Evolutionary conservation across 2,888 invertebrate genomes (phyloP), one percentile per base, ranked within the genome.

Genomic region (Xiphydria camelus): DNA sequence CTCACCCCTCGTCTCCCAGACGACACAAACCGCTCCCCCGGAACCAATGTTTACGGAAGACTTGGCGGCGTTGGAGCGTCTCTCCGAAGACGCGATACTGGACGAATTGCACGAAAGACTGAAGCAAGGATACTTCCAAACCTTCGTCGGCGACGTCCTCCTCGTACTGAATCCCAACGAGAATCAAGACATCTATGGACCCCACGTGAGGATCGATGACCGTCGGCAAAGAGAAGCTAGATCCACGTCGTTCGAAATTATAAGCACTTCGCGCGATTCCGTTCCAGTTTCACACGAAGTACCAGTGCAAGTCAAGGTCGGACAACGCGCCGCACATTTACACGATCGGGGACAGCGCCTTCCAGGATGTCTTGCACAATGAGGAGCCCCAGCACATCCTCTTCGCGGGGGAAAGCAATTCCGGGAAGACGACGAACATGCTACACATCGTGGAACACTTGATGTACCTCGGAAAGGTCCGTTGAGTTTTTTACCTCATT

Each of bases 271-370:
- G n/a, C n/a, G n/a, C n/a, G n/a, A n/a, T n/a, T n/a, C n/a, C n/a
- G n/a, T 80, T 81, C 37, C 76, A 93, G 91, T 83, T 83, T 61
- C 90, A 92, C 64, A 79, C 80, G 57, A 88, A 87, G 75, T 94
- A 94, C 68, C 83, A 84, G 66, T 88, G 83, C 68, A 93, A 92
- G 77, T 89, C 91, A 0, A 84, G 91, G 55, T 92, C 91, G 2
- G 92, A 94, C 69, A 91, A 94, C 70, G 86, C 88, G 23, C 94
- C 95, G 0, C 95, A 95, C 66, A 88, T 94, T 59, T 95, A 88
- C 72, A 84, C 91, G 2, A 87, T 94, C 15, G 94, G 92, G 6
- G 94, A 94, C 68, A 86, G 89, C 49, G 91, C 93, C 22, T 94
- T 89, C 71, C 94, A 94, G 78, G 89, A 93, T 67, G 91, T 92